Percentiles rank a stretch among this genome's conserved stretches.
Evolutionary conservation across 2,113 vertebrate genomes (phyloP).

Genomic region (Clarias magur): DNA sequence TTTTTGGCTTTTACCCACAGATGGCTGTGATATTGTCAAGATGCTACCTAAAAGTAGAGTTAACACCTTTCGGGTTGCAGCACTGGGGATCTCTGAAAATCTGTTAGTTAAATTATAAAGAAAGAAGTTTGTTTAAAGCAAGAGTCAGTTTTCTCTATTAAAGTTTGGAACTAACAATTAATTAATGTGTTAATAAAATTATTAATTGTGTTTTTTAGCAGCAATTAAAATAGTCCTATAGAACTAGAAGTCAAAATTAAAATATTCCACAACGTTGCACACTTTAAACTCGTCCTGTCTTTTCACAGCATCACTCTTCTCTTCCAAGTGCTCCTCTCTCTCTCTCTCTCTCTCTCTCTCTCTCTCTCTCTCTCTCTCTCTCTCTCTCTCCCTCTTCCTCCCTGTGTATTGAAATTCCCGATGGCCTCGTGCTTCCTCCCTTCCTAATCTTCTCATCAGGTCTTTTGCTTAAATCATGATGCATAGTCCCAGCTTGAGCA

Average conservation of each 20-base stretch:
- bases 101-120: neutral
- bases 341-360: conserved; percentile 10
- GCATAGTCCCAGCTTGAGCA: conserved; percentile 81
- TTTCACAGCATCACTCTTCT: neutral
- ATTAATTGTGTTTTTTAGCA: neutral
- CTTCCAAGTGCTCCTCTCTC: neutral
- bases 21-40: neutral
- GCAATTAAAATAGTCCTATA: neutral
- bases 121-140: neutral
- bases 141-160: neutral
- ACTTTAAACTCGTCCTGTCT: neutral
- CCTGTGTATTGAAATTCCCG: conserved; percentile 74
- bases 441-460: conserved; percentile 78
- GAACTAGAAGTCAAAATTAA: neutral
- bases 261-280: neutral
- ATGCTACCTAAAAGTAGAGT: neutral
- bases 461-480: conserved; percentile 90
- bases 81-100: neutral
- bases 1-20: neutral
- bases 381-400: conserved; percentile 22
- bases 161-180: neutral
- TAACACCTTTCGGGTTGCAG: neutral
- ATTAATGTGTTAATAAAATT: too few relatives aligned
- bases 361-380: conserved; percentile 53
- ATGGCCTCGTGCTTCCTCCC: conserved; percentile 73